A percentile compares a stretch with the other conserved stretches of the same genome.
phyloP scores from a whole-genome alignment of 2,113 vertebrate genomes.

The Hippocampus zosterae region DNA sequence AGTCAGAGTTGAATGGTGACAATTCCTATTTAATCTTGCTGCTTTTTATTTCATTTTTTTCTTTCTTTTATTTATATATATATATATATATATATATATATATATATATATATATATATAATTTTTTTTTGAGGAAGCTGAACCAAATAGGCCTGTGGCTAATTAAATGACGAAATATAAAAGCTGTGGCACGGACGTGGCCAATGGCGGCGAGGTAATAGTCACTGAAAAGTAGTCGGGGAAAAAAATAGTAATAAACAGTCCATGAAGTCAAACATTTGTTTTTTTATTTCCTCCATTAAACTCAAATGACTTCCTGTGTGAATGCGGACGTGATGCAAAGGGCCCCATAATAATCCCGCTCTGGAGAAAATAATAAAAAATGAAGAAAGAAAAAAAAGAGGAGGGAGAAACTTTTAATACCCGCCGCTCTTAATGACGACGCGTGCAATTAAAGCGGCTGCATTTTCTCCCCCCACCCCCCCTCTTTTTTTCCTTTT shows the following conservation, averaged over 20 bases:
- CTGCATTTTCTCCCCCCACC: conserved; percentile 66
- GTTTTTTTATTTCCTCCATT: conserved; percentile 58
- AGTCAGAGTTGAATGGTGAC: not conserved
- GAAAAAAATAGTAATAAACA: conserved; percentile 13
- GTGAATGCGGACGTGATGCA: conserved; percentile 62
- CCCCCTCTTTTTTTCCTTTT: not conserved
- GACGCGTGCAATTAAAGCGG: conserved; percentile 74
- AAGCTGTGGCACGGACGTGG: conserved; percentile 17
- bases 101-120: too few relatives aligned
- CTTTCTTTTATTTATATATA: too few relatives aligned
- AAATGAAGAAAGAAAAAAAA: conserved; percentile 23
- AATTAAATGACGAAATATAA: conserved; percentile 2
- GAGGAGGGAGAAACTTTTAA: conserved; percentile 77
- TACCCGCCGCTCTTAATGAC: conserved; percentile 77
- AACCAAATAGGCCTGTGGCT: not conserved
- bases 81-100: too few relatives aligned
- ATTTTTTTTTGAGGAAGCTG: not conserved
- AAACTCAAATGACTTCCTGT: conserved; percentile 71
- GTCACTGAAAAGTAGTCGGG: not conserved
- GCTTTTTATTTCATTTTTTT: not conserved
- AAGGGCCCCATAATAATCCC: conserved; percentile 51
- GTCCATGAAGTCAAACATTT: conserved; percentile 56
- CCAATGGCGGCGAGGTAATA: conserved; percentile 40
- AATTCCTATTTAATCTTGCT: not conserved
- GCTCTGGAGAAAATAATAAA: conserved; percentile 32